Conservation (phyloP, 2,888 invertebrate genomes). For the Mythimna impura region DNA sequence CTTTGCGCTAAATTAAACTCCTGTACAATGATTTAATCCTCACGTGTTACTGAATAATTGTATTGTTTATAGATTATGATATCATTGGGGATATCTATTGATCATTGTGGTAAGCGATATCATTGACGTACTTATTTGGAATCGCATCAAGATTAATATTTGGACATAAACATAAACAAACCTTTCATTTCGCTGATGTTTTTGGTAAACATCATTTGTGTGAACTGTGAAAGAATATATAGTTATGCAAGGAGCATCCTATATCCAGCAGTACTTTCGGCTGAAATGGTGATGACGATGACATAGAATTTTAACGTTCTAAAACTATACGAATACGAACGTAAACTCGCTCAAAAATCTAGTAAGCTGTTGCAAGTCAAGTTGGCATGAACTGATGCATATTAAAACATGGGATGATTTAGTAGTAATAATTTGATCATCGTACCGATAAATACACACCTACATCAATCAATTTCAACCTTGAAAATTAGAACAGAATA, state of each 20-base stretch:
- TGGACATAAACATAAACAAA: conserved; percentile 30
- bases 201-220: conserved; percentile 3
- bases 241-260: no score
- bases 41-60: conserved; percentile 43
- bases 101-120: conserved; percentile 6
- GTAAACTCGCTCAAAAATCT: not conserved
- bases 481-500: conserved; percentile 8
- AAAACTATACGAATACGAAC: no score
- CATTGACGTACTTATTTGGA: conserved; percentile 42
- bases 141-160: conserved; percentile 29
- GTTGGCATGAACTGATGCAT: not conserved
- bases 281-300: not conserved
- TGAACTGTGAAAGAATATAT: not conserved
- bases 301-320: no score
- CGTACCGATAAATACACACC: not conserved
- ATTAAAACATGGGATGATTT: conserved; percentile 5
- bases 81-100: conserved; percentile 53
- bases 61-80: conserved; percentile 57
- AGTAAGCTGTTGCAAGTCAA: not conserved
- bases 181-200: not conserved
- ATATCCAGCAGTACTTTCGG: not conserved
- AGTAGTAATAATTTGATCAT: not conserved
- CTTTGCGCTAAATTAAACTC: conserved; percentile 66
- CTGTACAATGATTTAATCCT: conserved; percentile 53
- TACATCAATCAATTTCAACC: conserved; percentile 9